Percentiles rank a stretch among this genome's conserved stretches.
These are phyloP conservation scores for Nomada fabriciana DNA, from an alignment of 2,888 invertebrate species.

Conservation along the genomic window DNA sequence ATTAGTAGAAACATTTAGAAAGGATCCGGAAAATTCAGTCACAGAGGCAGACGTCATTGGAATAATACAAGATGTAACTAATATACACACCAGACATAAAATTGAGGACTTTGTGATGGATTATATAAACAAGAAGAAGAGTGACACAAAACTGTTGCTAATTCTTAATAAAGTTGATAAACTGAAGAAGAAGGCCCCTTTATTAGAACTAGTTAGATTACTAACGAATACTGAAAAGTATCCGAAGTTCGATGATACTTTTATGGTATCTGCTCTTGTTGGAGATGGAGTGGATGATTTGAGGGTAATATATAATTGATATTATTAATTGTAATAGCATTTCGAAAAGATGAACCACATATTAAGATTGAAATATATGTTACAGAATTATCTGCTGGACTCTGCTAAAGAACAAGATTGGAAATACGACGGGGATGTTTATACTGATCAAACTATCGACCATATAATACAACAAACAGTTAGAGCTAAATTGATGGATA, in stretches of 20 bases:
- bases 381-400: slow-evolving; percentile 88
- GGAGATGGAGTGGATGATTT: slow-evolving; percentile 91
- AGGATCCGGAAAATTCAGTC: slow-evolving; percentile 87
- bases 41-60: slow-evolving; percentile 92
- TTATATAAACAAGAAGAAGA: slow-evolving; percentile 86
- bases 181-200: slow-evolving; percentile 87
- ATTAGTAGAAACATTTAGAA: slow-evolving; percentile 86
- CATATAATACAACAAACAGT: slow-evolving; percentile 90
- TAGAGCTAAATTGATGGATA: slow-evolving; percentile 93
- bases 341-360: too few species aligned
- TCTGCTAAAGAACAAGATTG: slow-evolving; percentile 89
- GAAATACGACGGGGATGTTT: slow-evolving; percentile 88
- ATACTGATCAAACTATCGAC: slow-evolving; percentile 91
- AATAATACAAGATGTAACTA: slow-evolving; percentile 94
- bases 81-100: slow-evolving; percentile 88
- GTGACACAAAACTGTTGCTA: slow-evolving; percentile 89
- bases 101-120: slow-evolving; percentile 90
- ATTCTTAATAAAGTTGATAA: slow-evolving; percentile 95
- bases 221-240: slow-evolving; percentile 89
- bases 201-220: slow-evolving; percentile 90
- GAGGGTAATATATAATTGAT: slow-evolving; percentile 85
- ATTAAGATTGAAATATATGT: slow-evolving; percentile 21
- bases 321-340: not conserved
- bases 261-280: slow-evolving; percentile 95
- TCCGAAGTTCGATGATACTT: slow-evolving; percentile 94